These are phyloP conservation scores for Brienomyrus longianalis DNA, from an alignment of 2,113 vertebrate species.

Conservation along the genomic window DNA sequence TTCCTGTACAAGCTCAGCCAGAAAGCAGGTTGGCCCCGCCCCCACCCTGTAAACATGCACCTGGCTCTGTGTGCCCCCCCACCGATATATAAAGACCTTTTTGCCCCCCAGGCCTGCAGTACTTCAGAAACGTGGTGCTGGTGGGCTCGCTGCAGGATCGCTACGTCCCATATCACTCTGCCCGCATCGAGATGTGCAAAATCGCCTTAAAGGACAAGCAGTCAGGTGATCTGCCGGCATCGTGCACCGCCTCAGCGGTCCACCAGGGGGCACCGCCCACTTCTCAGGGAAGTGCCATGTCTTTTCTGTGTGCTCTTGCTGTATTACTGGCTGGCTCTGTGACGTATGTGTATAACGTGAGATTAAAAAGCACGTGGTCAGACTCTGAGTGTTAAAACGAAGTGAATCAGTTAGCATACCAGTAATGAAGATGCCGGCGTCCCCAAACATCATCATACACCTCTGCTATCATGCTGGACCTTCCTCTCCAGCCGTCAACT, in stretches of 20 bases:
- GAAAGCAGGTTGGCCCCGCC: constrained; percentile 78
- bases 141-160: constrained; percentile 96
- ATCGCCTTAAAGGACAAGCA: constrained; percentile 98
- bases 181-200: constrained; percentile 98
- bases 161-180: constrained; percentile 96
- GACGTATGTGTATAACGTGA: background rate
- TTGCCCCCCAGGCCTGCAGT: constrained; percentile 75
- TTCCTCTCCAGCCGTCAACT: background rate
- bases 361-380: background rate
- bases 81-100: background rate
- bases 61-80: background rate
- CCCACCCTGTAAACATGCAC: background rate
- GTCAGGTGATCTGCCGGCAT: constrained; percentile 68
- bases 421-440: background rate
- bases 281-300: background rate
- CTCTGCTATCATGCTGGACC: background rate
- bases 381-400: background rate
- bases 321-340: background rate
- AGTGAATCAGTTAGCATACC: background rate
- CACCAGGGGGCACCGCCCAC: background rate
- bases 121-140: constrained; percentile 92
- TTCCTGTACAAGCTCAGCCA: constrained; percentile 98
- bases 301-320: background rate
- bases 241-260: background rate
- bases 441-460: background rate